Evolutionary conservation across 2,888 invertebrate species (phyloP).

Genomic region (Tineola bisselliella): DNA sequence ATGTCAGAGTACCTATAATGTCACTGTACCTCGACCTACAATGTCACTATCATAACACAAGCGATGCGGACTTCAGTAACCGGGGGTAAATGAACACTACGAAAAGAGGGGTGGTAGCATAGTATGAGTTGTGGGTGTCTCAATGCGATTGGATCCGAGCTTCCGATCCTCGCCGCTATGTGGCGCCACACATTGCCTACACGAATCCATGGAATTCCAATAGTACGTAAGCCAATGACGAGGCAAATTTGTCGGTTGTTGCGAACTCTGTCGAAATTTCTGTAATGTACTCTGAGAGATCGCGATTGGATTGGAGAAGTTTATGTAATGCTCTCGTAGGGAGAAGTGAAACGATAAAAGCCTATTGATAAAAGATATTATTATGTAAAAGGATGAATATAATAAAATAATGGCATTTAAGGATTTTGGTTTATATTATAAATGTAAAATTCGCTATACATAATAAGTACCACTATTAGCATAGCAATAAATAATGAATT

Average conservation of each 20-base stretch:
- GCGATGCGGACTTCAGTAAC: background rate
- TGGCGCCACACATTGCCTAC: background rate
- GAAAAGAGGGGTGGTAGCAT: background rate
- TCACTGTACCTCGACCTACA: background rate
- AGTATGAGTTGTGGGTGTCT: background rate
- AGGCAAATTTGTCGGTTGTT: background rate
- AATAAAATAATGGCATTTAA: no score
- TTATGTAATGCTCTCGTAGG: background rate
- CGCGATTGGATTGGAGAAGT: background rate
- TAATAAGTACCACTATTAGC: no score
- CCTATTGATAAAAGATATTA: no score
- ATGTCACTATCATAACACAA: background rate
- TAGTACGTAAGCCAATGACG: background rate
- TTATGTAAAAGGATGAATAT: no score
- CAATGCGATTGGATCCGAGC: background rate
- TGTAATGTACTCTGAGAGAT: background rate
- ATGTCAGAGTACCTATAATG: background rate
- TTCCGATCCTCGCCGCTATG: background rate
- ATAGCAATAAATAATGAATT: no score
- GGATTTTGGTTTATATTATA: no score
- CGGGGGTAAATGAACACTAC: background rate
- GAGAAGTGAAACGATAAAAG: no score
- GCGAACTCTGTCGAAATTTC: background rate
- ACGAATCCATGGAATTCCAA: background rate
- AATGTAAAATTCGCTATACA: no score